Evolutionary conservation across 2,113 vertebrate genomes (phyloP), one percentile per base, ranked within the genome.

Genomic region (Ondatra zibethicus): DNA sequence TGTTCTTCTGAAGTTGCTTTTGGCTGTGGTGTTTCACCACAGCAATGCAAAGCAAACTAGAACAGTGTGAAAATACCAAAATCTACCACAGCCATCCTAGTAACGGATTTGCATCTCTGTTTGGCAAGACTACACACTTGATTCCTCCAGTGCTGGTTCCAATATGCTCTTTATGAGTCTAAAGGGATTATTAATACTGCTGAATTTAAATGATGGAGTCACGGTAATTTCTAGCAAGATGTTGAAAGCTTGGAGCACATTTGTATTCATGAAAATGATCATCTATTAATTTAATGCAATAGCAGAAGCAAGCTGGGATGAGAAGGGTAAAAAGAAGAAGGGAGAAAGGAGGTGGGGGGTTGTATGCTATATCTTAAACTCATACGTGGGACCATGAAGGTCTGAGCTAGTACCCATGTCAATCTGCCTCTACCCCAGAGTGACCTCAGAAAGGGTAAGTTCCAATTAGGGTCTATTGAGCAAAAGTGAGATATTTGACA

Each of bases 71-170:
- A 95, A 92, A 92, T 87, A 91, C 65, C n/a, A 96, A 96, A 96
- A 96, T n/a, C 36, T 75, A 89, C 92, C 81, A 61, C 50, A 87
- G 45, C 91, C 58, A 92, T 94, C 76, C 45, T 94, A 96, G 87
- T 88, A 89, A 96, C 90, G 88, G 90, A 93, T 27, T 97, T 93
- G 76, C 81, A 1, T 72, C 76, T 96, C 78, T 96, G 88, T 96
- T 95, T 94, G 96, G 96, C 84, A 82, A 97, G 89, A 92, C 91
- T 92, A 93, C 89, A 94, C 50, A 96, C 95, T 97, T 91, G 95
- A 88, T 98, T 97, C 97, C 95, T 94, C 82, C 89, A 92, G 5
- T 72, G 82, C 88, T 89, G 95, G 65, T 95, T 95, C 95, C 77
- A 96, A 19, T 96, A 95, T 96, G 91, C 82, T 94, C 81, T 96